Evolutionary conservation across 1,140 invertebrate genomes (phyloP).

Genomic region (Dreissena rostriformis): DNA sequence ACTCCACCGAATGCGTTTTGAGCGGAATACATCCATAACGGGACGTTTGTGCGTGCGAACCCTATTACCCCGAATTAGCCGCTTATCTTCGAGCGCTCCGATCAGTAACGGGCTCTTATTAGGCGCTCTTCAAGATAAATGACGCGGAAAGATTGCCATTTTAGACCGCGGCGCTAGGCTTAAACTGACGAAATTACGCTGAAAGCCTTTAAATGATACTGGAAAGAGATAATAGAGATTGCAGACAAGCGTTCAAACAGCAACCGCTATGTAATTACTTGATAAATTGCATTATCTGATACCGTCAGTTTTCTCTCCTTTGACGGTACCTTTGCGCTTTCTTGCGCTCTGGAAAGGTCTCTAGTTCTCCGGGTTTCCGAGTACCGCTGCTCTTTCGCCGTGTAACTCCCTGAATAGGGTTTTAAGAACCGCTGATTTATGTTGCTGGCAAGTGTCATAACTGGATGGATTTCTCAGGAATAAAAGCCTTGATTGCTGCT

Average conservation of each 20-base stretch:
- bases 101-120: conserved; percentile 22
- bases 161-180: conserved; percentile 37
- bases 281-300: conserved; percentile 57
- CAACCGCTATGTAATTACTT: conserved; percentile 58
- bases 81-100: conserved; percentile 42
- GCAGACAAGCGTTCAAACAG: conserved; percentile 51
- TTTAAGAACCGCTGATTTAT: conserved; percentile 50
- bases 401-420: background rate
- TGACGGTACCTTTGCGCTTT: background rate
- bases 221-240: conserved; percentile 52
- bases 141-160: conserved; percentile 55
- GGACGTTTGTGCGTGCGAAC: conserved; percentile 1
- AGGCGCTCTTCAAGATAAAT: conserved; percentile 52
- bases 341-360: no score
- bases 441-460: conserved; percentile 51
- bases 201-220: conserved; percentile 58
- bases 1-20: no score
- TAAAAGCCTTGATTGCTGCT: conserved; percentile 52
- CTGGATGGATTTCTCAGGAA: conserved; percentile 48
- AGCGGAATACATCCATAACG: conserved; percentile 6
- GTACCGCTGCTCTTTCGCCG: background rate
- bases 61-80: conserved; percentile 54
- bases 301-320: background rate
- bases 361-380: no score
- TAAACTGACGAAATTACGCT: conserved; percentile 47